Base-by-base conservation (phyloP, 2,113 vertebrate species). In the Coptodon rendalli region DNA sequence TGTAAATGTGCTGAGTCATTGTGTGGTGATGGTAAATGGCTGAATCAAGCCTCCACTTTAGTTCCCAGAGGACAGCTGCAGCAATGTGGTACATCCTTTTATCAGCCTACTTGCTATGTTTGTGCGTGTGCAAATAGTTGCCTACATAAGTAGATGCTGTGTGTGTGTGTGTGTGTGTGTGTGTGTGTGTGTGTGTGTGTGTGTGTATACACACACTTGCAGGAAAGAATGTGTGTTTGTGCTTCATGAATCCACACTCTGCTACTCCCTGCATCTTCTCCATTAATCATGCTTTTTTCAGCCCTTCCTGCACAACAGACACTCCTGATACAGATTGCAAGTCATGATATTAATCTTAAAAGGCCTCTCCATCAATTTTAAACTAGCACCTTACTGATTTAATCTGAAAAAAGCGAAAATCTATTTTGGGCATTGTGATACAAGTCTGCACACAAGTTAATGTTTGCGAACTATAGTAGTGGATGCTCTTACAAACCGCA, bases 41-140 rank as follows among this genome's bases (percentile, higher is more conserved):
- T 90, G 87, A 91, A 86, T 93, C 92, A 92, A 87, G 52, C 29
- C 84, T 94, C 93, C 11, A 10, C 29, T 83, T 81, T 31, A 84
- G 66, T 38, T 82, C 88, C 88, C 86, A 84, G 66, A 86, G 89
- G 84, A 52, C 81, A 63, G 88, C 86, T 80, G 86, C 68, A 56
- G 73, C 85, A 83, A 86, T 81, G 78, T 53, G 81, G 68, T 61
- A 59, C 87, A 86, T 88, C 86, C 36, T 85, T 86, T 85, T 71
- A 86, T 40, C 63, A 2, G 83, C 86, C 80, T 63, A 73, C 88
- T 82, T 81, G 40, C 81, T 54, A 34, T 22, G 61, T 66, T 4
- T 81, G 80, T 79, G 27, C 40, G 19, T 27, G 57, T 17, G 56
- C 7, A 73, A 54, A 71, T 50, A n/a, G 22, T 59, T 85, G 81